Evolutionary conservation across 2,888 invertebrate genomes (phyloP).

Genomic region (Coenonympha arcania): DNA sequence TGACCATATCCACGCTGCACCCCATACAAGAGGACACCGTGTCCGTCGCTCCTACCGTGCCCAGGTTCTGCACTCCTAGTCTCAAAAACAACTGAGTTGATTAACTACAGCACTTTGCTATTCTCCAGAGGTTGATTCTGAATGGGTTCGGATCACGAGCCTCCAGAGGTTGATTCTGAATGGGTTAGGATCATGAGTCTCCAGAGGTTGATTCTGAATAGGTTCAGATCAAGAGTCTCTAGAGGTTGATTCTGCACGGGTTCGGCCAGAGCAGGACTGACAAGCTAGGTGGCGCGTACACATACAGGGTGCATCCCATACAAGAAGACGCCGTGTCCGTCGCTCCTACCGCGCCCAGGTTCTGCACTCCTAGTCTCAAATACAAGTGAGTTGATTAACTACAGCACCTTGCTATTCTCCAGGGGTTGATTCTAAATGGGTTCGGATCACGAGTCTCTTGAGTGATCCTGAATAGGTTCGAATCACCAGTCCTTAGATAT

Average conservation of each 20-base stretch:
- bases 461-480: too few relatives aligned
- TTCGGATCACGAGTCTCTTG: constrained; percentile 41
- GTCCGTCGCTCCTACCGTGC: constrained; percentile 31
- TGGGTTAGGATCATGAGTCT: too few relatives aligned
- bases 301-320: constrained; percentile 43
- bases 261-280: constrained; percentile 40
- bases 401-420: background rate
- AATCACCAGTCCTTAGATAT: too few relatives aligned
- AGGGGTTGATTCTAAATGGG: too few relatives aligned
- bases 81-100: constrained; percentile 60
- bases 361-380: constrained; percentile 57
- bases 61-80: constrained; percentile 55
- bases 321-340: constrained; percentile 36
- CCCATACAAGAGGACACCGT: constrained; percentile 39
- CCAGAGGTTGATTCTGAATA: too few relatives aligned
- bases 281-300: constrained; percentile 40
- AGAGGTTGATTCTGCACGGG: too few relatives aligned
- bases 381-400: constrained; percentile 53
- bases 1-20: constrained; percentile 52
- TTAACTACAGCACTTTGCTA: background rate
- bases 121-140: too few relatives aligned
- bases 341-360: constrained; percentile 39
- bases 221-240: too few relatives aligned
- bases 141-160: constrained; percentile 48
- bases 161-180: too few relatives aligned